Percentiles rank a stretch among this genome's conserved stretches.
These are phyloP conservation scores for Centruroides sculpturatus DNA, from an alignment of 1,140 invertebrate genomes.

Conservation along the genomic window DNA sequence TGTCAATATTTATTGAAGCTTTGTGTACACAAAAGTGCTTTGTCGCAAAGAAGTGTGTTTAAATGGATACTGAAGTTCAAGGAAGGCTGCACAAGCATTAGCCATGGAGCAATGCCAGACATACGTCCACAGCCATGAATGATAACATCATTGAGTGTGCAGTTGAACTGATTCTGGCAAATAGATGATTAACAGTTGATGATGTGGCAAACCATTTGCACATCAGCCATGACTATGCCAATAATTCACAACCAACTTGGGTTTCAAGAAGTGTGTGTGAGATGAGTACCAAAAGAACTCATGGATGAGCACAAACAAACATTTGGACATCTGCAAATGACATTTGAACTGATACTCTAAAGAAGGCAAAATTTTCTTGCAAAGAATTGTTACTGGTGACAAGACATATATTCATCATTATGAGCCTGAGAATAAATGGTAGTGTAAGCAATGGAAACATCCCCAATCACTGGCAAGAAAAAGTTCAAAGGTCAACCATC, in stretches of 20 bases:
- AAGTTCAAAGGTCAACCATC: constrained; percentile 5
- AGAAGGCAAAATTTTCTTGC: background rate
- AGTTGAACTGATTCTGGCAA: background rate
- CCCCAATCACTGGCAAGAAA: background rate
- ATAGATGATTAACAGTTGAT: background rate
- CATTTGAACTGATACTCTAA: background rate
- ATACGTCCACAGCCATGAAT: background rate
- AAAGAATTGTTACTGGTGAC: background rate
- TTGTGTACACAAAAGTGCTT: no score
- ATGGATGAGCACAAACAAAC: background rate
- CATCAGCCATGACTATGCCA: background rate
- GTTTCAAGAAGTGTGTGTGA: background rate
- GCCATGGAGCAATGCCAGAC: background rate
- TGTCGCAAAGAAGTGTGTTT: no score
- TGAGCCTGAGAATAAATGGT: background rate
- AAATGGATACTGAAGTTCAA: no score
- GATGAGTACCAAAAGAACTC: background rate
- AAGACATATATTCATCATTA: background rate
- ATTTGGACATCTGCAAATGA: background rate
- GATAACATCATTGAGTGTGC: background rate
- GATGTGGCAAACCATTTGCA: background rate
- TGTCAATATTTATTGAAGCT: no score
- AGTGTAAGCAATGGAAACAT: background rate
- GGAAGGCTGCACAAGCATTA: background rate
- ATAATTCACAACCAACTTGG: background rate